Base-by-base conservation (phyloP, 1,140 invertebrate genomes). In the Drosophila bipectinata region DNA sequence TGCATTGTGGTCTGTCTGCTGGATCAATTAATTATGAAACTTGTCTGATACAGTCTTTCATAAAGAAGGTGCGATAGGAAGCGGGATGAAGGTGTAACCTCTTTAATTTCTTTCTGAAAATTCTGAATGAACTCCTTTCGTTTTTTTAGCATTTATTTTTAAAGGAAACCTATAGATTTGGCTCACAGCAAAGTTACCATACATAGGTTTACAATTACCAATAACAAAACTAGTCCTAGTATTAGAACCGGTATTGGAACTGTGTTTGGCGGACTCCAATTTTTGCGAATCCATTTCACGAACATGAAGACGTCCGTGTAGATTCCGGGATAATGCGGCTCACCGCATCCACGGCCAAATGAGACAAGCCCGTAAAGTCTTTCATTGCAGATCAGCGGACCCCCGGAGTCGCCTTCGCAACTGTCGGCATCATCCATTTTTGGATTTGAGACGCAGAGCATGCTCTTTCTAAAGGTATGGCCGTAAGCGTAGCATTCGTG, bases 1-100 rank as follows among this genome's bases (percentile, higher is more conserved):
- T 77, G 63, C 49, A 63, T 51, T 79, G 53, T 55, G 47, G 32
- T 30, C 26, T n/a, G 49, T 24, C 24, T 28, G 59, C 26, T 3
- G 26, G 49, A 15, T 55, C 63, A 68, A 69, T 69, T 62, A 77
- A 63, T 59, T 66, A 72, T 47, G 30, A 73, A 56, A 44, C 30
- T 54, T 66, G 44, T 61, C 28, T 56, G 56, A 62, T 49, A 28
- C 18, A 41, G 48, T 68, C 44, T 32, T 69, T 69, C 51, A 69
- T 57, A 49, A 26, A 56, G 52, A 32, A 57, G 15, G 32, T 24
- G 28, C 8, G 9, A 7, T n/a, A n/a, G 9, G 12, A 37, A 37
- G 12, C 9, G 12, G 9, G 12, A 37, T 37, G 26, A 6, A 28
- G 7, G 26, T 28, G 26, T 28, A 5, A 28, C 26, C 5, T 28